Evolutionary conservation across 1,140 invertebrate species (phyloP), one percentile per base, ranked within the genome.

Genomic region (Rhagoletis zephyria): DNA sequence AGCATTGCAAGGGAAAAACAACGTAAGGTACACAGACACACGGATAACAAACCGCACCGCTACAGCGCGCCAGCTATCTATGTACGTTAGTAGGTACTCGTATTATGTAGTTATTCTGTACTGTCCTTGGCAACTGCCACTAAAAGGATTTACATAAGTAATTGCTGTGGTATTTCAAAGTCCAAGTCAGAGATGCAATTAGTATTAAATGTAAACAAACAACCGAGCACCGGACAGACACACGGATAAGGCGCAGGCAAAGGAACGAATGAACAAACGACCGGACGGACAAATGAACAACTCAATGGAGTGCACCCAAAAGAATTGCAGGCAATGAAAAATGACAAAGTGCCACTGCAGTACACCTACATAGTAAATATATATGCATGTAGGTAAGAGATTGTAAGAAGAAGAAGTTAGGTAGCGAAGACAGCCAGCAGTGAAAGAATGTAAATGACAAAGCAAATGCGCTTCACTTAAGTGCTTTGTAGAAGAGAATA

Each of bases 161-260:
- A 74, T 74, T 74, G 40, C 42, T 74, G 67, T 74, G 67, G 67
- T 48, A 74, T 74, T 74, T 74, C 67, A 74, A 74, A 74, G 42
- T 74, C 42, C 67, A 48, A 74, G 42, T 74, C 42, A 16, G 42
- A 16, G 10, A 74, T 74, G 67, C 67, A 74, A 74, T 74, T 74
- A 74, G 67, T 42, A 74, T 74, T 74, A 74, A 74, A 14, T 42
- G 30, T 42, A 74, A 74, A 74, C 67, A 74, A 74, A 74, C 40
- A 45, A 74, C 67, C 45, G 67, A 48, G 67, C 42, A 4, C 40
- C 12, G 67, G 42, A 48, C 67, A 63, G 16, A 63, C 12, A 12
- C 0, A 67, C 12, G 4, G 14, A 74, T 12, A 48, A 56, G 16
- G 30, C 61, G 16, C 30, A 30, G 30, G 30, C 30, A 30, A 74